Evolutionary conservation across 2,113 vertebrate species (phyloP).

Genomic region (Micronycteris hirsuta): DNA sequence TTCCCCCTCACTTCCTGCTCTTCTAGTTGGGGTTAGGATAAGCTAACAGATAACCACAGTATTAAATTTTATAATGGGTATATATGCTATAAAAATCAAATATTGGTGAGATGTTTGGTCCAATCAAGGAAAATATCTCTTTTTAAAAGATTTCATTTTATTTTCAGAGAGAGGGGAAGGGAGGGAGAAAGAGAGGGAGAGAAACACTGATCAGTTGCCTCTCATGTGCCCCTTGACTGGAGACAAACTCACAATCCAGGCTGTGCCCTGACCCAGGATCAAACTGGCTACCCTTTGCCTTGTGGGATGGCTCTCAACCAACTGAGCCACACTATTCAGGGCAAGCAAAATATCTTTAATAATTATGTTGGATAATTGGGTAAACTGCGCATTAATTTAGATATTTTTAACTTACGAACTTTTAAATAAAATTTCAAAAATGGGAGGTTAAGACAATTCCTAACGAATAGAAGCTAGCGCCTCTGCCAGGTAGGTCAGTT

Average conservation of each 20-base stretch:
- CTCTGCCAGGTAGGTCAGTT: no score
- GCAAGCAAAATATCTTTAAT: background rate
- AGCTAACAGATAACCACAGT: background rate
- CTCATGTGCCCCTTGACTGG: no score
- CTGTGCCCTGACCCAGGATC: no score
- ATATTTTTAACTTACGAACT: background rate
- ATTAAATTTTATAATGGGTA: background rate
- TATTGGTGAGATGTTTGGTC: background rate
- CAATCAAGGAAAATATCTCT: background rate
- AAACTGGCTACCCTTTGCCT: no score
- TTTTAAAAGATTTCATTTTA: no score
- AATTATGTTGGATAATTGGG: background rate
- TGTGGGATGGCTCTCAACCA: no score
- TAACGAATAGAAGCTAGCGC: background rate
- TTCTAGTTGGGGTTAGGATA: background rate
- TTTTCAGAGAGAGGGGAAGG: no score
- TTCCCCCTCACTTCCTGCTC: background rate
- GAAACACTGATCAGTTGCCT: no score
- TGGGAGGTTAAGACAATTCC: background rate
- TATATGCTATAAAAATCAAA: background rate
- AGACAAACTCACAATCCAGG: no score
- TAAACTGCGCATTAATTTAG: background rate
- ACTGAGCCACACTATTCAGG: no score
- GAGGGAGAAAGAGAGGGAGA: no score
- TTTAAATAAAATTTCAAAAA: slow-evolving; percentile 8